Percentiles rank a stretch among this genome's conserved stretches.
Evolutionary conservation across 2,888 invertebrate genomes (phyloP).

Genomic region (Nomada goodeniana): DNA sequence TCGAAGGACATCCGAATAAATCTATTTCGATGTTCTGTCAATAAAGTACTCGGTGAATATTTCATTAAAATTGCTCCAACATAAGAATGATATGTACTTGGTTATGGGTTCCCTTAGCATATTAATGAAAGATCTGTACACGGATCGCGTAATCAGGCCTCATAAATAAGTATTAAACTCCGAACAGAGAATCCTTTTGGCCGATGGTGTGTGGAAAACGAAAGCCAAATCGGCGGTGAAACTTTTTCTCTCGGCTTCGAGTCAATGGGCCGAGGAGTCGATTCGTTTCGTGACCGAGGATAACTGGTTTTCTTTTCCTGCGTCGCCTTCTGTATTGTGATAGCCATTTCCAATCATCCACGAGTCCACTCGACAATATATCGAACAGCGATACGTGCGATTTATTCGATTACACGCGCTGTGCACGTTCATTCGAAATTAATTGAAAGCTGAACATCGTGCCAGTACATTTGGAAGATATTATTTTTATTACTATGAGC

Average conservation of each 20-base stretch:
- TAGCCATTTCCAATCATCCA: neutral
- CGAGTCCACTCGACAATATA: neutral
- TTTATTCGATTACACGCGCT: neutral
- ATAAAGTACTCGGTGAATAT: too few relatives aligned
- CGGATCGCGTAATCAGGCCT: too few relatives aligned
- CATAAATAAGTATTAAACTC: neutral
- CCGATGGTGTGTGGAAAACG: conserved; percentile 31
- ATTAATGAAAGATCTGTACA: too few relatives aligned
- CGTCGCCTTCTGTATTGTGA: neutral
- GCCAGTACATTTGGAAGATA: neutral
- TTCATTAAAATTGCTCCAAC: too few relatives aligned
- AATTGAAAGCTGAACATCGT: neutral
- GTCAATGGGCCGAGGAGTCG: conserved; percentile 55
- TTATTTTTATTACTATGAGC: neutral
- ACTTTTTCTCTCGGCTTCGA: conserved; percentile 40
- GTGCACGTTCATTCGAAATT: neutral
- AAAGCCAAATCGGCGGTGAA: conserved; percentile 60
- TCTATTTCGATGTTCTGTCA: too few relatives aligned
- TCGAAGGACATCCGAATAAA: too few relatives aligned
- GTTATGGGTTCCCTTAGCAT: too few relatives aligned
- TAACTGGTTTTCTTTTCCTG: conserved; percentile 26
- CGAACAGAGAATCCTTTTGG: neutral
- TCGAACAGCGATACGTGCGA: neutral
- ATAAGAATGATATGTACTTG: too few relatives aligned
- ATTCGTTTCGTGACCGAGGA: conserved; percentile 13